Evolutionary conservation across 2,888 invertebrate species (phyloP).

Genomic region (Crocallis elinguaria): DNA sequence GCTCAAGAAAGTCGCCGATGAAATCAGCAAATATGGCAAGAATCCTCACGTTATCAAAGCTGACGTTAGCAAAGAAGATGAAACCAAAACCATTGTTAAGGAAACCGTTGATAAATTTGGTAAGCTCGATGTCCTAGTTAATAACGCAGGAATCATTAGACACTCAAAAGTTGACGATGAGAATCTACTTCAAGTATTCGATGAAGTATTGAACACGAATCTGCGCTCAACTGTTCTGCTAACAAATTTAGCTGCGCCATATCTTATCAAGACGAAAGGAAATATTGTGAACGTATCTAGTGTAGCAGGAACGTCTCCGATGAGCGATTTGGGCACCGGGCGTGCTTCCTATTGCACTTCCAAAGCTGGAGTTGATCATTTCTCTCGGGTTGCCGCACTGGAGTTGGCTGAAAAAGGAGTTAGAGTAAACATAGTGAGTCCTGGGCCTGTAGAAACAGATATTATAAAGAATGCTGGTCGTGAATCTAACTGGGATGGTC

Average conservation of each 20-base stretch:
- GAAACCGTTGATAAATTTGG: slow-evolving; percentile 49
- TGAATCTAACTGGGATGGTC: slow-evolving; percentile 2
- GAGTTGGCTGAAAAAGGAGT: slow-evolving; percentile 85
- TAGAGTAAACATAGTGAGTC: slow-evolving; percentile 88
- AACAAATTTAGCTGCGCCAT: slow-evolving; percentile 46
- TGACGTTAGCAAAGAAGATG: slow-evolving; percentile 49
- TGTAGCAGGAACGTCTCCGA: slow-evolving; percentile 26
- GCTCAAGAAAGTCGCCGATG: slow-evolving; percentile 37
- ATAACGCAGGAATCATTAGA: slow-evolving; percentile 51
- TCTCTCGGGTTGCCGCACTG: slow-evolving; percentile 88
- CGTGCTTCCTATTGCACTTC: slow-evolving; percentile 85
- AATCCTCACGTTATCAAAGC: slow-evolving; percentile 44
- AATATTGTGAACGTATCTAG: slow-evolving; percentile 62
- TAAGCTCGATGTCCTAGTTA: slow-evolving; percentile 54
- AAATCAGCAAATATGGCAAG: slow-evolving; percentile 39
- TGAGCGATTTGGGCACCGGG: background rate
- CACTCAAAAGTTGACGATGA: slow-evolving; percentile 35
- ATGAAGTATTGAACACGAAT: slow-evolving; percentile 50
- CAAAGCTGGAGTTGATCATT: slow-evolving; percentile 90
- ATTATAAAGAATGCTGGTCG: slow-evolving; percentile 16
- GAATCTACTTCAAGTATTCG: slow-evolving; percentile 45
- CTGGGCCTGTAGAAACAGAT: slow-evolving; percentile 86
- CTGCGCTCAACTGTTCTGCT: slow-evolving; percentile 47
- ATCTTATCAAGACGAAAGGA: slow-evolving; percentile 50
- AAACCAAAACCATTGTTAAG: slow-evolving; percentile 41